Percentiles rank a stretch among this genome's conserved stretches.
phyloP scores from a whole-genome alignment of 2,888 invertebrate genomes.

The Ennomos quercinarius region DNA sequence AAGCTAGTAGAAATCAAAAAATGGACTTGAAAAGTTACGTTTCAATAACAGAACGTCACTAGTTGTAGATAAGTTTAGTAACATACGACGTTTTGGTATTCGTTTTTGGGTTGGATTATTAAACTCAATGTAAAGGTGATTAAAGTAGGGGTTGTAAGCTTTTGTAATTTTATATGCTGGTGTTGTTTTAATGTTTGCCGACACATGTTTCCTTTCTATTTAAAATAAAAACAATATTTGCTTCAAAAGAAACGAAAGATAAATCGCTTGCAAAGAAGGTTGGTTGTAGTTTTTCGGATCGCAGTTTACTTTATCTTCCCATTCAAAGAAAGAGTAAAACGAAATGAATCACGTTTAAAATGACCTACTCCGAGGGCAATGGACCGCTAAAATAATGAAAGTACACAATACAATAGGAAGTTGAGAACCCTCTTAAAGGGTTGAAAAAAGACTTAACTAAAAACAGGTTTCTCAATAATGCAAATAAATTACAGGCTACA shows the following conservation, averaged over 20 bases:
- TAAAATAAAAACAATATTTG: slow-evolving; percentile 5
- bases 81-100: slow-evolving; percentile 30
- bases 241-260: too few species aligned
- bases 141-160: slow-evolving; percentile 31
- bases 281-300: too few species aligned
- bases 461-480: slow-evolving; percentile 25
- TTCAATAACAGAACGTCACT: neutral
- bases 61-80: slow-evolving; percentile 24
- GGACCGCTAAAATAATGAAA: slow-evolving; percentile 35
- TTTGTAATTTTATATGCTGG: slow-evolving; percentile 35
- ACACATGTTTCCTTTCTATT: slow-evolving; percentile 27
- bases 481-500: neutral
- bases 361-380: slow-evolving; percentile 30
- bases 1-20: slow-evolving; percentile 9
- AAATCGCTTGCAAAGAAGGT: too few species aligned
- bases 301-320: too few species aligned
- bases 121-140: slow-evolving; percentile 38
- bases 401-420: slow-evolving; percentile 23
- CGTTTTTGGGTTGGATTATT: slow-evolving; percentile 25
- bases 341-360: slow-evolving; percentile 9
- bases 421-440: slow-evolving; percentile 29
- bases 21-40: slow-evolving; percentile 9
- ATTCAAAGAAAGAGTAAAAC: slow-evolving; percentile 11
- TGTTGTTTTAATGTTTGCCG: slow-evolving; percentile 40
- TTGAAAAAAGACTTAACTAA: slow-evolving; percentile 24